A percentile compares a stretch with the other conserved stretches of the same genome.
Conservation (phyloP, 1,140 invertebrate species). For the Lordiphosa stackelbergi region DNA sequence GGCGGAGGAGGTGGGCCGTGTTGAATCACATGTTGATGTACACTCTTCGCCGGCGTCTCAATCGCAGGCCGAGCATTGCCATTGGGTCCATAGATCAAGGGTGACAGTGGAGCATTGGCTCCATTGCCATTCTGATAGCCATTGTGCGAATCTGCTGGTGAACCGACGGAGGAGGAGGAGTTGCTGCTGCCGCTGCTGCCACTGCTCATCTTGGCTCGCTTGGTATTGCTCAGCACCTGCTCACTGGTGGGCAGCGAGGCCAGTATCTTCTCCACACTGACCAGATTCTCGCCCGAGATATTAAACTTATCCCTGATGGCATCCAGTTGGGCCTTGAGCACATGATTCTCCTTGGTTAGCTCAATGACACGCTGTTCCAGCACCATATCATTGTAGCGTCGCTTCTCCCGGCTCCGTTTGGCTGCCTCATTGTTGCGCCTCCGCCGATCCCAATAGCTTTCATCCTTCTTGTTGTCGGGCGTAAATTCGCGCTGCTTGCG, state of each 20-base stretch:
- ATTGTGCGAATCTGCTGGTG: constrained; percentile 22
- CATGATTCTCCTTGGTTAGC: constrained; percentile 95
- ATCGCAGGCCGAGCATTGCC: constrained; percentile 8
- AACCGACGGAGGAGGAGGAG: constrained; percentile 23
- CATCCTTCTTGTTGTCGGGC: constrained; percentile 97
- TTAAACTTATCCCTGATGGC: constrained; percentile 96
- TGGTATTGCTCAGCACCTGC: constrained; percentile 88
- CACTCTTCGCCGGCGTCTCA: constrained; percentile 34
- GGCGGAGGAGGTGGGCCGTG: constrained; percentile 41
- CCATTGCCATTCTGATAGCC: constrained; percentile 24
- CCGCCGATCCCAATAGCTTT: constrained; percentile 97
- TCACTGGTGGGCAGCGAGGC: constrained; percentile 89
- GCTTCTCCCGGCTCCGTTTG: constrained; percentile 94
- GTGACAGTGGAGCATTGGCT: constrained; percentile 37
- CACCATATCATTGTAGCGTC: constrained; percentile 97
- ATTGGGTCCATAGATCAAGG: constrained; percentile 50
- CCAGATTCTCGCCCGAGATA: constrained; percentile 89
- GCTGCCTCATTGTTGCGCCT: constrained; percentile 97
- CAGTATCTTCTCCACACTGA: constrained; percentile 91
- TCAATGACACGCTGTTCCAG: constrained; percentile 95
- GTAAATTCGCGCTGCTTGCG: constrained; percentile 97
- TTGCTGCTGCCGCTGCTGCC: constrained; percentile 20
- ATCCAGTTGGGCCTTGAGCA: constrained; percentile 93
- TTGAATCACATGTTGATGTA: constrained; percentile 52
- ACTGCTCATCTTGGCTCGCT: constrained; percentile 84